Base-by-base conservation (phyloP, 2,113 vertebrate genomes). In the Anarhynchus alexandrinus region DNA sequence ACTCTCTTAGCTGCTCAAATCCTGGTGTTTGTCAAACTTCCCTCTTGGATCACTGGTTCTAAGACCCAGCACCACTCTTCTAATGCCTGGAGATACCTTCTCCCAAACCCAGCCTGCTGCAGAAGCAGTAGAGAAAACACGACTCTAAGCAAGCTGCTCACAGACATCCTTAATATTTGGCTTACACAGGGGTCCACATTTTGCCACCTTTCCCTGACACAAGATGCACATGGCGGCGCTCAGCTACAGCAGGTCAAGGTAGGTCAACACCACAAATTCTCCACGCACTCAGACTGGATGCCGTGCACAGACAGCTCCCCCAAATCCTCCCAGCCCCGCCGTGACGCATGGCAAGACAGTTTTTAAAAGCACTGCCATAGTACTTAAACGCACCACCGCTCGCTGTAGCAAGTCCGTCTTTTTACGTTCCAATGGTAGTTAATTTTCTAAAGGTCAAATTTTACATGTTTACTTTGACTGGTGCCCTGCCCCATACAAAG, bases 361-460 rank as follows among this genome's bases (percentile, higher is more conserved):
- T 54, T 73, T 88, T 85, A 51, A 62, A 76, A 95, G 32, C 5
- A 1, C 43, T 80, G 30, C 82, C 59, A 22, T 1, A 27, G 40
- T 16, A 61, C 20, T 58, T 40, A 20, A 77, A 27, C 15, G 26
- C 81, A 82, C 36, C 49, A 52, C 38, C 54, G 51, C 32, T 51
- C 34, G 43, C 70, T 76, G n/a, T 3, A 86, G 61, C 81, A 91
- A 34, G 20, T 40, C 55, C 15, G 4, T 47, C 42, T 86, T 97
- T 93, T 84, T 80, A 88, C 12, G 57, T 43, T 85, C 94, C 87
- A 83, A 59, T 54, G 61, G 88, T 29, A 81, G 82, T 90, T 96
- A 69, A 93, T 96, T 96, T 94, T 91, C 82, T 94, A 96, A 98
- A 98, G 97, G 96, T 97, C 97, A 97, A 61, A 76, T 96, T 96